Evolutionary conservation across 2,888 invertebrate species (phyloP), one percentile per base, ranked within the genome.

Genomic region (Schizotus pectinicornis): DNA sequence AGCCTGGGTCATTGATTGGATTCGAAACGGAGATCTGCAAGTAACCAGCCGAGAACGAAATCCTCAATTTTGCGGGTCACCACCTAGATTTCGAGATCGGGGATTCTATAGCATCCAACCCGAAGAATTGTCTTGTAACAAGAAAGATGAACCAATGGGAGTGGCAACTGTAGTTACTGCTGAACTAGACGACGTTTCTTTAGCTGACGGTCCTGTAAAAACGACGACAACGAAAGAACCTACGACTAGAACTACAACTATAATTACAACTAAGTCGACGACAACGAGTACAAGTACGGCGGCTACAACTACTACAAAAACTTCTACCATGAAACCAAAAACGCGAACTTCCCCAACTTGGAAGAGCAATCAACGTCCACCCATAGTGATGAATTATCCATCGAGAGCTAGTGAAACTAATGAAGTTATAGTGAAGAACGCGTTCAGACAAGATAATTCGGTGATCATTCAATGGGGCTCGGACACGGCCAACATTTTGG

Each of bases 381-480:
- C 91, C 0, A 80, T 91, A 61, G 86, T 91, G 5, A 85, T 90
- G 78, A 89, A 86, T 70, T 86, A 86, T 30, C 85, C 87, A 63
- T 84, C 86, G 72, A 84, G 82, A 62, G 77, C 82, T 1, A 89
- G 88, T 69, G 82, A 87, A 46, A 81, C 83, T 56, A 89, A 88
- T 67, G 92, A 92, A 75, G 92, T 95, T 13, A 86, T 91, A 64
- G 91, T 94, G 32, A 91, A 92, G 77, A 92, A 91, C 71, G 94
- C 94, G 7, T 90, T 91, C 74, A 82, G 91, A 63, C 91, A 92
- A 78, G 94, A 93, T 70, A 92, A 88, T 76, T 88, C 94, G 0
- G 92, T 95, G 12, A 89, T 94, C 69, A 92, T 95, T 65, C 92
- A 94, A 74, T 95, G 95, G 95, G 93, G 93, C 73, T 93, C 93